phyloP scores from a whole-genome alignment of 2,797 vertebrate genomes.

The Hydrophis major region DNA sequence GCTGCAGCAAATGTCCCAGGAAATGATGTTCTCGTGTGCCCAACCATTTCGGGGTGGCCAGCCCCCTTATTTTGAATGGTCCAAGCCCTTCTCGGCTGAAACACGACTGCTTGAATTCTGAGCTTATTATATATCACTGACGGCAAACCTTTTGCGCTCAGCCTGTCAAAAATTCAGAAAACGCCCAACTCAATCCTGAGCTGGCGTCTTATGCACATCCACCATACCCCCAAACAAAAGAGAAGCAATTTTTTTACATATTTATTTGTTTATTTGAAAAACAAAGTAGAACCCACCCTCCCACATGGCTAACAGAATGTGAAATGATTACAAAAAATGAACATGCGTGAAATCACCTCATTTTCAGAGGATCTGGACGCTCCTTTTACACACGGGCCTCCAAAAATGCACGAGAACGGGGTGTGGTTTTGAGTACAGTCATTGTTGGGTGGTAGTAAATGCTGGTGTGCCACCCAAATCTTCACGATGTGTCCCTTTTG shows the following conservation, averaged over 20 bases:
- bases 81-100: not conserved
- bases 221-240: not conserved
- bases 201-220: not conserved
- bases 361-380: not conserved
- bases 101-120: not conserved
- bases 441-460: not conserved
- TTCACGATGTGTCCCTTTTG: not conserved
- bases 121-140: not conserved
- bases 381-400: not conserved
- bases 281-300: too few relatives aligned
- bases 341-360: not conserved
- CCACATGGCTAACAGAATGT: not conserved
- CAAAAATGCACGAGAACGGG: not conserved
- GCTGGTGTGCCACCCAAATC: not conserved
- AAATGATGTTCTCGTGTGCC: accelerated
- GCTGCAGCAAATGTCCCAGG: not conserved
- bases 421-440: not conserved
- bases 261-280: not conserved
- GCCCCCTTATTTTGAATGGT: not conserved
- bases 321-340: not conserved
- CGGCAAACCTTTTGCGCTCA: not conserved
- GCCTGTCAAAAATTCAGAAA: not conserved
- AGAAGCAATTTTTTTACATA: not conserved
- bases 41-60: too few relatives aligned
- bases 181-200: not conserved